These are phyloP conservation scores for Sipha flava DNA, from an alignment of 1,140 invertebrate species.

Conservation along the genomic window DNA sequence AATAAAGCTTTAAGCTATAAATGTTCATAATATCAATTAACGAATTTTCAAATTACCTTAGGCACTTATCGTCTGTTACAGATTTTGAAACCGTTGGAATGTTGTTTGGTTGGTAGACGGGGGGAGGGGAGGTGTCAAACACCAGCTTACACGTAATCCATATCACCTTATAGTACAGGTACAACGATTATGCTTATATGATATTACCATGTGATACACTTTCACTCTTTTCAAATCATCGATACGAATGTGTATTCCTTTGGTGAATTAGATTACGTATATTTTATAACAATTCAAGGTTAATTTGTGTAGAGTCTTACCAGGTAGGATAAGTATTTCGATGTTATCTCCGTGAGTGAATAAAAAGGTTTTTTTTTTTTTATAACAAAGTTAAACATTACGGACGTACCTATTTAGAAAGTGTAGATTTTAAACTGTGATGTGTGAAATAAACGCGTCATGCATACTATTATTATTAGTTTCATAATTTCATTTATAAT, in stretches of 20 bases:
- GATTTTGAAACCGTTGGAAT: neutral
- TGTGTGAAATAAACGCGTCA: neutral
- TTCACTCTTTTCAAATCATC: slow-evolving; percentile 12
- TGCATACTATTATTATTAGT: too few relatives aligned
- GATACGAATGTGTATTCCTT: neutral
- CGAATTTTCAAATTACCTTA: neutral
- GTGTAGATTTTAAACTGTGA: neutral
- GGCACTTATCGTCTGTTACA: neutral
- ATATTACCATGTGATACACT: neutral
- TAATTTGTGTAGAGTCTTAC: neutral
- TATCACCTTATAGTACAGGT: neutral
- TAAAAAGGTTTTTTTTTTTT: neutral
- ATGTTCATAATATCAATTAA: neutral
- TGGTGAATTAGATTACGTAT: neutral
- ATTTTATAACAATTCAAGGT: neutral
- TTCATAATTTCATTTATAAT: neutral
- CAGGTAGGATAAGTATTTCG: neutral
- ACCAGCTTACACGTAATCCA: neutral
- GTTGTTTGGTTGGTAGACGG: neutral
- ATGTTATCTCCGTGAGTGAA: neutral
- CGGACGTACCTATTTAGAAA: neutral
- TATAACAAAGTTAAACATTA: neutral
- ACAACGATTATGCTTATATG: neutral
- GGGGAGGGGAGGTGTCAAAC: neutral
- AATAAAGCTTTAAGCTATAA: neutral